phyloP scores from a whole-genome alignment of 2,797 vertebrate genomes.

The Xerus rutilus region DNA sequence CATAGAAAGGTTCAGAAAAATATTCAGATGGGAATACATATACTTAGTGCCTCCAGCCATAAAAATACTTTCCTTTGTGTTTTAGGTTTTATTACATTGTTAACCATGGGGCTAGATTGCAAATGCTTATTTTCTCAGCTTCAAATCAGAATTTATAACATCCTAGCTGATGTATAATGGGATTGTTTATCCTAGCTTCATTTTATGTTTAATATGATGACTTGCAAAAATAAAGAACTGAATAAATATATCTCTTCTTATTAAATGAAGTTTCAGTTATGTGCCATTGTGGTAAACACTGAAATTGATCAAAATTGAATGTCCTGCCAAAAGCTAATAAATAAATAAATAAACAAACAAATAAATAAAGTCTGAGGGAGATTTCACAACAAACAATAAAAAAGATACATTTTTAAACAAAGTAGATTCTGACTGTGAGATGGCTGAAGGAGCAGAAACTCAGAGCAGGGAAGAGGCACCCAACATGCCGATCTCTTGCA shows the following conservation, averaged over 20 bases:
- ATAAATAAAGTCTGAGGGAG: not conserved
- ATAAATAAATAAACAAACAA: not conserved
- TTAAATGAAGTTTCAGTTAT: constrained; percentile 40
- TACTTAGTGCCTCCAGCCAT: not conserved
- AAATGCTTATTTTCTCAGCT: not conserved
- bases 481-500: rapidly evolving
- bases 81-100: not conserved
- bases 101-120: not conserved
- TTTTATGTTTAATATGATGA: constrained; percentile 14
- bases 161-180: not conserved
- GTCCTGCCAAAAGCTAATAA: not conserved
- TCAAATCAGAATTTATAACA: constrained; percentile 40
- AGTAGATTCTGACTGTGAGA: not conserved
- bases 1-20: not conserved
- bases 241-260: constrained; percentile 15
- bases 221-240: constrained; percentile 32
- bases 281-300: not conserved
- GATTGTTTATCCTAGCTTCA: constrained; percentile 5
- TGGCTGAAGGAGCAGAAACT: not conserved
- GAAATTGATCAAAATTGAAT: not conserved
- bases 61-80: not conserved
- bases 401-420: not conserved
- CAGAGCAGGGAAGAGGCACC: too few relatives aligned
- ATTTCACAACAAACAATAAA: not conserved
- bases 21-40: not conserved